Conservation (phyloP, 2,113 vertebrate species). For the Aspiorhynchus laticeps region DNA sequence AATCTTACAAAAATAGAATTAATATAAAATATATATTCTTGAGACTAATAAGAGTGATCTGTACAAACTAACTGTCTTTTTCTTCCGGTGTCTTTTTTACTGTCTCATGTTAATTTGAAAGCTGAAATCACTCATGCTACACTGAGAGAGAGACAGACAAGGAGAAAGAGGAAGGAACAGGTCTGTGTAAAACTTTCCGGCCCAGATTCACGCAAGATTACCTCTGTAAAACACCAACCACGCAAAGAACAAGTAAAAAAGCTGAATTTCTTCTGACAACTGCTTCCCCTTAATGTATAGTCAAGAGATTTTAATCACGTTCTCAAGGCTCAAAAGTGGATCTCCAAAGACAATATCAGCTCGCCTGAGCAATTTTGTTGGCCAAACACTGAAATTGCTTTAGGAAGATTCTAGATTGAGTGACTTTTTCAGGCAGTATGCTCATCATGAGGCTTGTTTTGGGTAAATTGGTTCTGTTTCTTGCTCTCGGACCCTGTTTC, state of each 20-base stretch:
- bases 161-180: slow-evolving; percentile 55
- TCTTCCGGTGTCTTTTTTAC: slow-evolving; percentile 29
- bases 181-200: slow-evolving; percentile 53
- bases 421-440: background rate
- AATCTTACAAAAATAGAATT: background rate
- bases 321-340: background rate
- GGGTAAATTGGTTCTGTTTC: slow-evolving; percentile 25
- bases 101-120: slow-evolving; percentile 20
- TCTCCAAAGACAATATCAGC: background rate
- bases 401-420: background rate
- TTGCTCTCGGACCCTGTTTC: slow-evolving; percentile 35
- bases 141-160: slow-evolving; percentile 17
- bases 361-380: background rate
- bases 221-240: background rate
- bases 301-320: background rate
- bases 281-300: background rate
- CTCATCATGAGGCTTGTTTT: background rate
- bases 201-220: slow-evolving; percentile 44
- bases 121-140: background rate
- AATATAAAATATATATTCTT: no score
- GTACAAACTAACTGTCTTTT: slow-evolving; percentile 19
- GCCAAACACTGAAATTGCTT: background rate
- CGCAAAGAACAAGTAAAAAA: background rate
- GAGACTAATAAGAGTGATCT: background rate
- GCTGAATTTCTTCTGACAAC: background rate